A percentile compares a stretch with the other conserved stretches of the same genome.
Conservation (phyloP, 2,113 vertebrate genomes). For the Catagonus wagneri region DNA sequence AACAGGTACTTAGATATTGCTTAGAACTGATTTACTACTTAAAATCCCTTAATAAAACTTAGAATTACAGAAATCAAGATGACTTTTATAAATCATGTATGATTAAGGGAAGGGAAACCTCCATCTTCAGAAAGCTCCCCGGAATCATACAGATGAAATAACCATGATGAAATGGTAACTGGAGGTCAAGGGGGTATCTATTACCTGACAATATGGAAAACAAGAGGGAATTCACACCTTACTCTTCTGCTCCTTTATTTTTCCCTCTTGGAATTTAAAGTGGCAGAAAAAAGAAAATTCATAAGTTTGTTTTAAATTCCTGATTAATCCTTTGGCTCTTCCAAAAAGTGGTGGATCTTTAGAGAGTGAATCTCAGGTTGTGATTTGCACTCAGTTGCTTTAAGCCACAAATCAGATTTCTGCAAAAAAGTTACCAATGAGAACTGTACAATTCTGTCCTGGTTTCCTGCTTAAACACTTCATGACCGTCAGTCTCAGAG, state of each 20-base stretch:
- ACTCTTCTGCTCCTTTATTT: background rate
- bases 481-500: background rate
- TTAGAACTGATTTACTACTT: background rate
- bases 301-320: background rate
- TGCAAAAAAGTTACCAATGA: background rate
- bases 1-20: background rate
- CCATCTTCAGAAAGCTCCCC: background rate
- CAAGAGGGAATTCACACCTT: background rate
- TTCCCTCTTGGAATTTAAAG: background rate
- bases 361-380: background rate
- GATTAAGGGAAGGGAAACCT: background rate
- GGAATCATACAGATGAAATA: background rate
- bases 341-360: background rate
- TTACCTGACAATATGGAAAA: background rate
- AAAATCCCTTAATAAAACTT: background rate
- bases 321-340: background rate
- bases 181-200: background rate
- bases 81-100: background rate
- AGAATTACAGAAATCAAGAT: background rate
- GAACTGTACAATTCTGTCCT: background rate
- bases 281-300: background rate
- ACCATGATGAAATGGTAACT: background rate
- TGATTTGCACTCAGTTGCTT: background rate
- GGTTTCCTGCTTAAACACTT: background rate
- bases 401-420: background rate